Percentiles rank a stretch among this genome's conserved stretches.
phyloP scores from a whole-genome alignment of 2,113 vertebrate genomes.

The Columbina picui region DNA sequence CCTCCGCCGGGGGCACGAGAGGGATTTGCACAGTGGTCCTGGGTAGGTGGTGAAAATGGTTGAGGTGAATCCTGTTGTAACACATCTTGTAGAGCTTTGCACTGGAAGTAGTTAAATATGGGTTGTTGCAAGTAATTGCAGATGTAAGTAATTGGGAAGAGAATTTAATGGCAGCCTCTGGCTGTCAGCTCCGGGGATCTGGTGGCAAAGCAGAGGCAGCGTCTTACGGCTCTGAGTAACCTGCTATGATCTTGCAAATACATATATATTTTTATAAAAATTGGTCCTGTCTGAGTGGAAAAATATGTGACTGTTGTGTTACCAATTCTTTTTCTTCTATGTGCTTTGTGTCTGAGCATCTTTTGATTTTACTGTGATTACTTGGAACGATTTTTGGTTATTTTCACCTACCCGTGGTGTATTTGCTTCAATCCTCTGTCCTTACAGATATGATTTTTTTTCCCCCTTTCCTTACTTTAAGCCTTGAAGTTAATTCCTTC shows the following conservation, averaged over 20 bases:
- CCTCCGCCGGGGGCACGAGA: not conserved
- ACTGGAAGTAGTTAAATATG: not conserved
- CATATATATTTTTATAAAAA: not conserved
- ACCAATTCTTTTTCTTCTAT: not conserved
- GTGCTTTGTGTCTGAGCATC: conserved; percentile 18
- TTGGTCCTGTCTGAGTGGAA: not conserved
- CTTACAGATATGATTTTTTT: not conserved
- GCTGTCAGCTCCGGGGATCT: not conserved
- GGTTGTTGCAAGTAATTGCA: not conserved
- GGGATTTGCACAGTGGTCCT: not conserved
- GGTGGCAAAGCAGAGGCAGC: not conserved
- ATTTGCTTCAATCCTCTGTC: conserved; percentile 42
- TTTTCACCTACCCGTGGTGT: conserved; percentile 32
- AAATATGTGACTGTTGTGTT: not conserved
- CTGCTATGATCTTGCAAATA: not conserved
- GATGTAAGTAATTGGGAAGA: not conserved
- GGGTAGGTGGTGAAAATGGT: not conserved
- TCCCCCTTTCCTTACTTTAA: conserved; percentile 17
- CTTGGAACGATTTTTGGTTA: conserved; percentile 2
- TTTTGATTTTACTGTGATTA: conserved; percentile 46
- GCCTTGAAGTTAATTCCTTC: conserved; percentile 60
- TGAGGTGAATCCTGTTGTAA: not conserved
- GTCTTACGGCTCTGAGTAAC: not conserved
- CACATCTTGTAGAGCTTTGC: not conserved
- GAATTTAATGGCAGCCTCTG: not conserved